phyloP scores from a whole-genome alignment of 2,797 vertebrate genomes.

The Paratrypauchen microcephalus region DNA sequence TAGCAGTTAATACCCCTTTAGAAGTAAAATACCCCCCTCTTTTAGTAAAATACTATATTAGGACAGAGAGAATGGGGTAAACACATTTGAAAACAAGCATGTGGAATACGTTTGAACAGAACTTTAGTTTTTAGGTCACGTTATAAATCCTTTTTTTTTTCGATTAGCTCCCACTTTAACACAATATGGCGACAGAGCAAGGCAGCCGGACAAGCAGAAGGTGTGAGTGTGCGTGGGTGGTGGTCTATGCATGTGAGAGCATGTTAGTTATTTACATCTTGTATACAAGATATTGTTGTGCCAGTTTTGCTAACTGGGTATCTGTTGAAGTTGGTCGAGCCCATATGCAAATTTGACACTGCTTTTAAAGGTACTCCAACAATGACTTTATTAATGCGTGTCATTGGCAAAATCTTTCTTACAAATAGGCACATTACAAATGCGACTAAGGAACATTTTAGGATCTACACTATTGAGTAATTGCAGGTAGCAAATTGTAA shows the following conservation, averaged over 20 bases:
- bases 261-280: background rate
- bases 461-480: background rate
- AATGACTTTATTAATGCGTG: background rate
- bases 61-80: background rate
- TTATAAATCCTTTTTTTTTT: background rate
- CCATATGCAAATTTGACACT: background rate
- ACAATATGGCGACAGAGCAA: conserved; percentile 24
- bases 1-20: too few relatives aligned
- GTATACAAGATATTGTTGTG: background rate
- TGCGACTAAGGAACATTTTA: background rate
- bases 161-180: background rate
- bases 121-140: background rate
- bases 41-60: background rate
- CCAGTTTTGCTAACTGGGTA: background rate
- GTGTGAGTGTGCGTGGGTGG: conserved; percentile 4
- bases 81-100: background rate
- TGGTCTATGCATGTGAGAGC: background rate
- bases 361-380: background rate
- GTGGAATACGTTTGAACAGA: background rate
- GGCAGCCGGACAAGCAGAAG: conserved; percentile 30
- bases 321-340: background rate
- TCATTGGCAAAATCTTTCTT: background rate
- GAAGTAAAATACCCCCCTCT: too few relatives aligned
- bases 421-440: background rate
- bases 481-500: background rate